These are phyloP conservation scores for Drosophila suzukii DNA, from an alignment of 1,140 invertebrate species.

Conservation along the genomic window DNA sequence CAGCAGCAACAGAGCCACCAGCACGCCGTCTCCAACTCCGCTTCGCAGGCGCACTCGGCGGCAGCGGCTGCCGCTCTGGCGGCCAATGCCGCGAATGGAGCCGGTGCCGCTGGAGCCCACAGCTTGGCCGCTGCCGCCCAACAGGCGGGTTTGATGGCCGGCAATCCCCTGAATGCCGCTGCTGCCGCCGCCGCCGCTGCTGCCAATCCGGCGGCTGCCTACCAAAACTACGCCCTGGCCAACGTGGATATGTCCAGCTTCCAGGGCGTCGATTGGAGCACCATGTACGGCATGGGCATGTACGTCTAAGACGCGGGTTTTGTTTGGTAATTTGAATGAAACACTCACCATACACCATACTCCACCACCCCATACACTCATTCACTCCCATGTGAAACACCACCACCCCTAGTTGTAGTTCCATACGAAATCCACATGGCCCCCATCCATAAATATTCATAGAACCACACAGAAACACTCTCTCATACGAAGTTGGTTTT, in stretches of 20 bases:
- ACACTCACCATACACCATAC: slow-evolving; percentile 44
- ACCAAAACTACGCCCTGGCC: slow-evolving; percentile 92
- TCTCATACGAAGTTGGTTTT: slow-evolving; percentile 51
- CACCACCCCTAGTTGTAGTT: slow-evolving; percentile 10
- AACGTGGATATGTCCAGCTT: slow-evolving; percentile 96
- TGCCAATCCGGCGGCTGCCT: slow-evolving; percentile 88
- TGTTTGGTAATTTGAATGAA: slow-evolving; percentile 58
- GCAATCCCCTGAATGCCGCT: slow-evolving; percentile 84
- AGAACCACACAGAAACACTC: slow-evolving; percentile 35
- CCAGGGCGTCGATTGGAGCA: slow-evolving; percentile 95
- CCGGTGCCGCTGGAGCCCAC: slow-evolving; percentile 77
- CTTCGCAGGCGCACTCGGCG: slow-evolving; percentile 75
- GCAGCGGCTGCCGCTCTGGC: slow-evolving; percentile 85
- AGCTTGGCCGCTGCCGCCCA: slow-evolving; percentile 83
- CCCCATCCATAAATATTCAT: slow-evolving; percentile 18
- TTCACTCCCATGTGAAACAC: neutral
- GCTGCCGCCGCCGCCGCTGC: slow-evolving; percentile 84
- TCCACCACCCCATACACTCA: neutral
- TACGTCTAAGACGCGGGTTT: slow-evolving; percentile 88
- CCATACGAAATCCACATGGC: slow-evolving; percentile 20
- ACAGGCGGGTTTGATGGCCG: slow-evolving; percentile 84
- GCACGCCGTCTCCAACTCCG: slow-evolving; percentile 80
- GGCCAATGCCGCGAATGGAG: slow-evolving; percentile 85
- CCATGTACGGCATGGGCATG: slow-evolving; percentile 96
- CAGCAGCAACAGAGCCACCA: slow-evolving; percentile 68